These are phyloP conservation scores for Todus mexicanus DNA, from an alignment of 2,797 vertebrate species.

Conservation along the genomic window DNA sequence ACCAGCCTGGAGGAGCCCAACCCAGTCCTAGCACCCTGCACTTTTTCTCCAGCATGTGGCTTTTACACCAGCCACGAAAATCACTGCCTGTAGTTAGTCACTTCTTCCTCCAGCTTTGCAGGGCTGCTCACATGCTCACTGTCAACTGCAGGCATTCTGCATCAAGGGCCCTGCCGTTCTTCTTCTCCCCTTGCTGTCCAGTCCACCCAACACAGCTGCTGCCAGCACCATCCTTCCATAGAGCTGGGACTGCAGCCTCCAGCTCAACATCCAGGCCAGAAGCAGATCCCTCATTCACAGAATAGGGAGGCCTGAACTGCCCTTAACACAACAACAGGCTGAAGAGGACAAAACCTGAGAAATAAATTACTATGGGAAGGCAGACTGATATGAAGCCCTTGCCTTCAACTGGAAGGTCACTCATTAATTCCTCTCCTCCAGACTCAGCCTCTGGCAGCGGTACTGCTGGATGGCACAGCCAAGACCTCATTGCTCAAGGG, in stretches of 20 bases:
- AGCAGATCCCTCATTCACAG: background rate
- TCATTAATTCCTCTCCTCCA: background rate
- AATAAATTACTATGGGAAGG: background rate
- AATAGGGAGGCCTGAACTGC: background rate
- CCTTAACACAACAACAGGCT: background rate
- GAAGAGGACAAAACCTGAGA: background rate
- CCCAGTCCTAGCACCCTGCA: background rate
- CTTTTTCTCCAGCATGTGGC: background rate
- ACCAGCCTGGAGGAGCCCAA: background rate
- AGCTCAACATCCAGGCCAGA: background rate
- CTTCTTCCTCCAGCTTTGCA: background rate
- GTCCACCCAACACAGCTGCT: background rate
- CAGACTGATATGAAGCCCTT: background rate
- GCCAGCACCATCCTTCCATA: background rate
- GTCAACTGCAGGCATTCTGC: background rate
- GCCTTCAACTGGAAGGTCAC: background rate
- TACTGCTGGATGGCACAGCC: background rate
- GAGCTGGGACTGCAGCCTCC: background rate
- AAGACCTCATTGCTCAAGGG: background rate
- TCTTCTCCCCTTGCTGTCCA: background rate
- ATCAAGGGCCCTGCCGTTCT: background rate
- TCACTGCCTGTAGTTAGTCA: background rate
- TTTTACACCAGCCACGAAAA: background rate
- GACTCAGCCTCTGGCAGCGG: background rate
- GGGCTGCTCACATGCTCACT: background rate